A percentile compares a stretch with the other conserved stretches of the same genome.
Evolutionary conservation across 2,113 vertebrate species (phyloP).

Genomic region (Pteruthius melanotis): DNA sequence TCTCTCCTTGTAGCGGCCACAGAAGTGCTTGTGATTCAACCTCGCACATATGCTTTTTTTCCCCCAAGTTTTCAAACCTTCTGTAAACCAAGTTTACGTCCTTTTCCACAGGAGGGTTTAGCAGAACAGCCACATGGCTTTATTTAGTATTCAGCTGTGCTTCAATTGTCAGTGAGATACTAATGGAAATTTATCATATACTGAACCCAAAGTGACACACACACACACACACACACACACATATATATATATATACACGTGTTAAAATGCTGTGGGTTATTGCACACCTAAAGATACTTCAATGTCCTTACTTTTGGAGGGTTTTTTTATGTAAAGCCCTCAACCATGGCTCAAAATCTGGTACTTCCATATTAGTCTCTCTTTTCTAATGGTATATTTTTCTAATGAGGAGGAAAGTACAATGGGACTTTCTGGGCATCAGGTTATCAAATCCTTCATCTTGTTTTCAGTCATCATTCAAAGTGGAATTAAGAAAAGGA

Average conservation of each 20-base stretch:
- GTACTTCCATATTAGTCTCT: neutral
- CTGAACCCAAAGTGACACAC: neutral
- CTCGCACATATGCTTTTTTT: neutral
- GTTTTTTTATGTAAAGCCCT: neutral
- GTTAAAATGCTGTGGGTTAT: conserved; percentile 34
- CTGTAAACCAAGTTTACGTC: too few relatives aligned
- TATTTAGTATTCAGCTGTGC: conserved; percentile 20
- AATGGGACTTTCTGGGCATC: neutral
- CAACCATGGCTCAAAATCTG: neutral
- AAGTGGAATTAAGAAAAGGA: neutral
- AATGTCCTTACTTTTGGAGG: conserved; percentile 8
- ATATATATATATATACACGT: neutral
- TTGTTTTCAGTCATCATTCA: neutral
- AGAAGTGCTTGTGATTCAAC: neutral
- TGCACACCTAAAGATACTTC: conserved; percentile 18
- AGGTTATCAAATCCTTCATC: neutral
- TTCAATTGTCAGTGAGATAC: conserved; percentile 2
- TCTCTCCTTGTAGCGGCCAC: neutral
- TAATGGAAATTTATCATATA: conserved; percentile 16
- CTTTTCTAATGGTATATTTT: neutral
- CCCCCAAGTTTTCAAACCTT: neutral
- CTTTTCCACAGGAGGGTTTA: neutral
- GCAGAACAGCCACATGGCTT: neutral
- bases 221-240: neutral
- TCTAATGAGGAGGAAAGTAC: neutral